A percentile compares a stretch with the other conserved stretches of the same genome.
Conservation (phyloP, 2,113 vertebrate species). For the Muntiacus muntjak region DNA sequence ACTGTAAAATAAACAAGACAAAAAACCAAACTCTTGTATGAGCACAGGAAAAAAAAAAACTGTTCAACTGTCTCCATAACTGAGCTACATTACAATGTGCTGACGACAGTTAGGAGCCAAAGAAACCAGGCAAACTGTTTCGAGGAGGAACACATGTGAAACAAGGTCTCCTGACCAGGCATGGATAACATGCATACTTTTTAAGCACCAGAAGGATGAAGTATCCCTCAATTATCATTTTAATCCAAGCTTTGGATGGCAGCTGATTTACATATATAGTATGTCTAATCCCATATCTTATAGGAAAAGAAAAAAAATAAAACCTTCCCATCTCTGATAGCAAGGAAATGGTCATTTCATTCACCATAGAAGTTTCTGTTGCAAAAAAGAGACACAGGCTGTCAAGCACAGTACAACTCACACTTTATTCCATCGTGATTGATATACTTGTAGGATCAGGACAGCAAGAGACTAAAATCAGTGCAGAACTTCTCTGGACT, state of each 20-base stretch:
- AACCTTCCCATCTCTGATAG: neutral
- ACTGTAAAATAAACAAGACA: neutral
- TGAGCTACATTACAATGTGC: neutral
- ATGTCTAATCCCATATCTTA: neutral
- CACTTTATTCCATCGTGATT: constrained; percentile 82
- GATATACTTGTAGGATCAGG: constrained; percentile 70
- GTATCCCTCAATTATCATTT: neutral
- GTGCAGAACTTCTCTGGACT: constrained; percentile 72
- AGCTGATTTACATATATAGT: neutral
- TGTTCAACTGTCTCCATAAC: neutral
- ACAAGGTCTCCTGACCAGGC: neutral
- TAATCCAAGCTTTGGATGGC: neutral
- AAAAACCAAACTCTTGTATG: neutral
- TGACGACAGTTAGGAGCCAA: neutral
- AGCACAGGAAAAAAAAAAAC: neutral
- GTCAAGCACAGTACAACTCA: constrained; percentile 73
- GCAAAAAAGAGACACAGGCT: constrained; percentile 56
- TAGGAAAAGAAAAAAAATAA: neutral
- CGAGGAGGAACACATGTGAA: neutral
- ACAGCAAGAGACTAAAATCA: constrained; percentile 71
- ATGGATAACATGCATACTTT: neutral
- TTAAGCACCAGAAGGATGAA: neutral
- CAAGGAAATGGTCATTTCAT: neutral
- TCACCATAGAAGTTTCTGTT: neutral
- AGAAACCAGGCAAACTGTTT: neutral